Evolutionary conservation across 2,113 vertebrate species (phyloP).

Genomic region (Oxygymnocypris stewartii): DNA sequence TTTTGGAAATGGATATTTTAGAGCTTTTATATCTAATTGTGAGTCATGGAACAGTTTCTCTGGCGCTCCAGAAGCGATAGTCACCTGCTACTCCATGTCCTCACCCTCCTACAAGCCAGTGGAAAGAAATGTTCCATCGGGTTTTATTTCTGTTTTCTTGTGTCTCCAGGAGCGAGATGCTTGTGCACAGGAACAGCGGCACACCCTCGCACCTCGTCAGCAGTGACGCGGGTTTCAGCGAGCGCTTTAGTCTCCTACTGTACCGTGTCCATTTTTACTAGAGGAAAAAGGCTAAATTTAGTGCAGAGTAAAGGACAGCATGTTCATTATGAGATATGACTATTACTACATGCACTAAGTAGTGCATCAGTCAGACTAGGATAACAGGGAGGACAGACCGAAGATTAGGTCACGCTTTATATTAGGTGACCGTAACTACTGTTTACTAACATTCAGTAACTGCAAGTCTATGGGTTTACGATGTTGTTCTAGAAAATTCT

Average conservation of each 20-base stretch:
- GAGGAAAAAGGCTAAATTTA: conserved; percentile 46
- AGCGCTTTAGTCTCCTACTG: background rate
- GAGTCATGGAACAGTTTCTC: conserved; percentile 42
- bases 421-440: background rate
- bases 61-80: conserved; percentile 42
- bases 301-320: background rate
- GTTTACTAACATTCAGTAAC: background rate
- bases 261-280: conserved; percentile 34
- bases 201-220: conserved; percentile 73
- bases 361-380: background rate
- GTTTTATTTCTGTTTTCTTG: conserved; percentile 60
- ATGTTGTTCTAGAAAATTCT: background rate
- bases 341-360: background rate
- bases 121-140: conserved; percentile 45
- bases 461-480: background rate
- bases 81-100: conserved; percentile 70
- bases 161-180: background rate
- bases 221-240: conserved; percentile 61
- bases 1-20: conserved; percentile 52
- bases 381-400: background rate
- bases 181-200: background rate
- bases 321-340: conserved; percentile 19
- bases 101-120: conserved; percentile 30
- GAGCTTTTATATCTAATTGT: conserved; percentile 27
- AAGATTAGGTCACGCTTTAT: background rate